Evolutionary conservation across 1,140 invertebrate species (phyloP).

Genomic region (Pseudachorutes palmiensis): DNA sequence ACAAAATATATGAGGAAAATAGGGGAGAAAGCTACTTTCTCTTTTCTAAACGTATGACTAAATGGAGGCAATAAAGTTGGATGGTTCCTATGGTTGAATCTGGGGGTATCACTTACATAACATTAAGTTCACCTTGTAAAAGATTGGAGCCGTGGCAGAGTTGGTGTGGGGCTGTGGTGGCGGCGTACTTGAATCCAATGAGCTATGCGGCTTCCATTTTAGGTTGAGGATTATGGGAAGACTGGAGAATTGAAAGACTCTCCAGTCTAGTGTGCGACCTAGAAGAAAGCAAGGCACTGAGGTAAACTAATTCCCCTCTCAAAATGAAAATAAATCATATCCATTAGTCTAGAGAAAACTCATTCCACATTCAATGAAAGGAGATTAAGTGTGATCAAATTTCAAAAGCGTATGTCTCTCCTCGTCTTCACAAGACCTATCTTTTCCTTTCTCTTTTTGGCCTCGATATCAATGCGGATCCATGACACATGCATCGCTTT

Average conservation of each 20-base stretch:
- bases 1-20: background rate
- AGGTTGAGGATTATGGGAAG: background rate
- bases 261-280: background rate
- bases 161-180: background rate
- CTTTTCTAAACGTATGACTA: conserved; percentile 14
- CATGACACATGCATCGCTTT: background rate
- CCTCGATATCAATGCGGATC: background rate
- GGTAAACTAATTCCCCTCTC: conserved; percentile 30
- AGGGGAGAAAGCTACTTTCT: background rate
- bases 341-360: conserved; percentile 32
- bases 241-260: background rate
- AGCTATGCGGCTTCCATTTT: no score
- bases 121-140: conserved; percentile 1
- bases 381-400: conserved; percentile 34
- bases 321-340: conserved; percentile 35
- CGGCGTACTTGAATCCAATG: background rate
- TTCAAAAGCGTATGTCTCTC: conserved; percentile 22
- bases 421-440: no score
- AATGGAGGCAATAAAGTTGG: conserved; percentile 21
- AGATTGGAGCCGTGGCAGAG: no score
- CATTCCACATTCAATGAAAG: conserved; percentile 32
- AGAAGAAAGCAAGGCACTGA: conserved; percentile 14
- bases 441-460: background rate
- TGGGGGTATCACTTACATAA: background rate
- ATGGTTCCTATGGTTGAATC: background rate